phyloP scores from a whole-genome alignment of 2,888 invertebrate species.

The Meghimatium bilineatum region DNA sequence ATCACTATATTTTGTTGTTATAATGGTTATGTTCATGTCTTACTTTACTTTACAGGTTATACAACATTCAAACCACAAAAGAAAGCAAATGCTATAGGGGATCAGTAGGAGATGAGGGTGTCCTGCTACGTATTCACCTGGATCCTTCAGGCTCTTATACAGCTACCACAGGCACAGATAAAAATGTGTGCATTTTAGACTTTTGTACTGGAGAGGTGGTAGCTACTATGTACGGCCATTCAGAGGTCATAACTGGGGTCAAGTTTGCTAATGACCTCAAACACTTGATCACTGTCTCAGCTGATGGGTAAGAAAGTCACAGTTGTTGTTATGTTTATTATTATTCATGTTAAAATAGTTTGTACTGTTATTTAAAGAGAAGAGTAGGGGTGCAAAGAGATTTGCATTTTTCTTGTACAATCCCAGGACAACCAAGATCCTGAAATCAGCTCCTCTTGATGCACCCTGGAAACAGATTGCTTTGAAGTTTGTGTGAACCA shows the following conservation, averaged over 20 bases:
- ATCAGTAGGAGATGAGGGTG: slow-evolving; percentile 94
- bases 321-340: too few species aligned
- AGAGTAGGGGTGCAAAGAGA: too few species aligned
- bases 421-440: too few species aligned
- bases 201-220: slow-evolving; percentile 96
- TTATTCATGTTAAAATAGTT: too few species aligned
- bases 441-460: too few species aligned
- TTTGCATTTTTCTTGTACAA: too few species aligned
- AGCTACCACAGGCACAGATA: slow-evolving; percentile 97
- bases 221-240: slow-evolving; percentile 94
- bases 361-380: too few species aligned
- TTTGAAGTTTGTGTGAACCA: too few species aligned
- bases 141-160: slow-evolving; percentile 93
- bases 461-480: too few species aligned
- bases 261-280: slow-evolving; percentile 93
- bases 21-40: background rate
- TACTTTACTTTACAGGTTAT: slow-evolving; percentile 81
- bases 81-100: slow-evolving; percentile 95
- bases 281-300: slow-evolving; percentile 91
- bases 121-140: slow-evolving; percentile 90
- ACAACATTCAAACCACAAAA: slow-evolving; percentile 92
- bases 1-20: background rate
- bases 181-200: slow-evolving; percentile 95
- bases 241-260: slow-evolving; percentile 92
- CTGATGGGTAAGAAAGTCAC: slow-evolving; percentile 73